Evolutionary conservation across 2,888 invertebrate genomes (phyloP).

Genomic region (Drosophila stalkeri): DNA sequence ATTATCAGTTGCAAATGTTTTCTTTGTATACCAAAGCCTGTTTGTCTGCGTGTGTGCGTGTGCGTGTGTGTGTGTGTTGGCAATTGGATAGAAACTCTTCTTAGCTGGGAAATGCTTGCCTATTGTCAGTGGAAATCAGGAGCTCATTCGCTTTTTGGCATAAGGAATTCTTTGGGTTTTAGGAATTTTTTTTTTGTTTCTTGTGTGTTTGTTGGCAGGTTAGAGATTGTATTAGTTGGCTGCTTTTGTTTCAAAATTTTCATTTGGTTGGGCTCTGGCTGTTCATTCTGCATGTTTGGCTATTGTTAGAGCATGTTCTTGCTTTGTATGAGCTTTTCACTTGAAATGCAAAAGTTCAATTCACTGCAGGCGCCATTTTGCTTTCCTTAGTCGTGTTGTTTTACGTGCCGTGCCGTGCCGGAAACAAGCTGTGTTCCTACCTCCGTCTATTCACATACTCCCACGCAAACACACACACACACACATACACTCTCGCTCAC

Average conservation of each 20-base stretch:
- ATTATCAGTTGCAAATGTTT: not conserved
- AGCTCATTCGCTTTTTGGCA: conserved; percentile 22
- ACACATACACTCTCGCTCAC: not conserved
- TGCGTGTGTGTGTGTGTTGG: not conserved
- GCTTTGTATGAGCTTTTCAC: conserved; percentile 70
- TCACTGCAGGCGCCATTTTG: conserved; percentile 75
- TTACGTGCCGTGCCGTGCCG: conserved; percentile 59
- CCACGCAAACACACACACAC: conserved; percentile 20
- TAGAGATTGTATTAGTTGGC: conserved; percentile 43
- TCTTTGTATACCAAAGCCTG: not conserved
- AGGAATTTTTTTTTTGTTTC: not conserved
- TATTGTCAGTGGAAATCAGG: conserved; percentile 21
- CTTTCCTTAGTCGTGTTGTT: conserved; percentile 73
- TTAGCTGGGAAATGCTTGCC: conserved; percentile 18
- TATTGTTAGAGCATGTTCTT: conserved; percentile 51
- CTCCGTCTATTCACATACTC: conserved; percentile 20
- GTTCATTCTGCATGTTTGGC: conserved; percentile 19
- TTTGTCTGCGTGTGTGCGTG: not conserved
- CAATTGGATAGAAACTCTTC: conserved; percentile 33
- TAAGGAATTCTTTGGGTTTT: conserved; percentile 7
- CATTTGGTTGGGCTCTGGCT: conserved; percentile 39
- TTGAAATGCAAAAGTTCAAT: conserved; percentile 80
- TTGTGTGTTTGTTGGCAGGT: not conserved
- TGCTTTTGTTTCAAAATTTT: conserved; percentile 67
- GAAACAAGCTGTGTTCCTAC: conserved; percentile 62